Base-by-base conservation (phyloP, 2,797 vertebrate species). In the Spinus olivaceus region DNA sequence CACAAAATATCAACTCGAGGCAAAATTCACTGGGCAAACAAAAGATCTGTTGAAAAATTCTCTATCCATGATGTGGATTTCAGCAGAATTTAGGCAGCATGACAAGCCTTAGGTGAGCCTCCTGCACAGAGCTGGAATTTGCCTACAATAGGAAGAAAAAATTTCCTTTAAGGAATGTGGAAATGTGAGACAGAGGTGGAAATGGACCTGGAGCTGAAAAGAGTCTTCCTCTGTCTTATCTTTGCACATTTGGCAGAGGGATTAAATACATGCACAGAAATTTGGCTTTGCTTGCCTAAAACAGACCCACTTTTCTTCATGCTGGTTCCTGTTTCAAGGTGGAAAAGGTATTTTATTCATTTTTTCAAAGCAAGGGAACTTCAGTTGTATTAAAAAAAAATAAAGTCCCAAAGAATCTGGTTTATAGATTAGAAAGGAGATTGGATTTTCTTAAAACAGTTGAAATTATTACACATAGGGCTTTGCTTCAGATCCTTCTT, bases 381-480 rank as follows among this genome's bases (percentile, higher is more conserved):
- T 67, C 24, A 41, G 14, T 33, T 86, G 15, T 54, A 67, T 87
- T 14, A n/a, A 88, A 83, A 84, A 53, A 56, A 86, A 53, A 35
- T 84, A 71, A 72, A 56, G 15, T 81, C 67, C 81, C 8, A 27
- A 61, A 39, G 50, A 90, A 81, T 95, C 94, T 95, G 94, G 51
- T 95, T 95, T 94, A 72, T 57, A 95, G 74, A 90, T 95, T 83
- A 96, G 86, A 86, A 93, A 70, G 30, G 32, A 89, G 66, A 63
- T 51, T 71, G 73, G 23, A 12, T 61, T 96, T 90, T 93, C 78
- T 95, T 78, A 63, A 83, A 92, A 59, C 63, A 72, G 81, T 87
- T 76, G 67, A 92, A 91, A 95, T 91, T 87, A 81, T 94, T 93
- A 87, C 65, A 56, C 42, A 15, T 4, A 49, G 57, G 72, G 77